Evolutionary conservation across 1,140 invertebrate species (phyloP).

Genomic region (Limonius californicus): DNA sequence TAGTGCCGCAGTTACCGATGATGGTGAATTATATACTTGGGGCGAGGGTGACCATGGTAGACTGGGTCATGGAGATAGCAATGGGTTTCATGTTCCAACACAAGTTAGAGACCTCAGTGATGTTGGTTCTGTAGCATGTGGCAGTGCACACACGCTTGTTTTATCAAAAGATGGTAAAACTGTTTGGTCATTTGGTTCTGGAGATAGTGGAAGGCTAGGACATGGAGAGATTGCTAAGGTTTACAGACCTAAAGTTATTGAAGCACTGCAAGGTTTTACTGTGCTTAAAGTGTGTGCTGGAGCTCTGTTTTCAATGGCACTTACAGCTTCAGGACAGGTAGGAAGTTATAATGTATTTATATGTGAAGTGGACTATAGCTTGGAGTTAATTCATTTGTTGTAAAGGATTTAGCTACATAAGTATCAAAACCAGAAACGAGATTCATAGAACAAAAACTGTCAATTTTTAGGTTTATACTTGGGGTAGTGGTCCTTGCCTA

Average conservation of each 20-base stretch:
- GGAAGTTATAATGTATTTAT: constrained; percentile 12
- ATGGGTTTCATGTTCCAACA: constrained; percentile 54
- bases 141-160: constrained; percentile 61
- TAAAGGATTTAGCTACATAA: too few species aligned
- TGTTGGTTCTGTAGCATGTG: constrained; percentile 61
- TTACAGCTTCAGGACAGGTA: constrained; percentile 56
- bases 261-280: constrained; percentile 58
- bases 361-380: too few species aligned
- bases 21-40: constrained; percentile 57
- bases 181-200: constrained; percentile 64
- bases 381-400: too few species aligned
- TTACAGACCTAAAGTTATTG: constrained; percentile 61
- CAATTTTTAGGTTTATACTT: constrained; percentile 54
- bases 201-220: constrained; percentile 61
- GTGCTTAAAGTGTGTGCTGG: constrained; percentile 59
- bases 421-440: too few species aligned
- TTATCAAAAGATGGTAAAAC: constrained; percentile 60
- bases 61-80: constrained; percentile 56
- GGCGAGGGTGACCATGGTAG: constrained; percentile 64
- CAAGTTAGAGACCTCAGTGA: constrained; percentile 55
- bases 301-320: constrained; percentile 58
- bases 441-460: too few species aligned
- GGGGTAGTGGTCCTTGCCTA: constrained; percentile 60
- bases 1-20: constrained; percentile 55
- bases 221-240: constrained; percentile 56